Conservation (phyloP, 2,113 vertebrate species). For the Psilopsiagon aymara region DNA sequence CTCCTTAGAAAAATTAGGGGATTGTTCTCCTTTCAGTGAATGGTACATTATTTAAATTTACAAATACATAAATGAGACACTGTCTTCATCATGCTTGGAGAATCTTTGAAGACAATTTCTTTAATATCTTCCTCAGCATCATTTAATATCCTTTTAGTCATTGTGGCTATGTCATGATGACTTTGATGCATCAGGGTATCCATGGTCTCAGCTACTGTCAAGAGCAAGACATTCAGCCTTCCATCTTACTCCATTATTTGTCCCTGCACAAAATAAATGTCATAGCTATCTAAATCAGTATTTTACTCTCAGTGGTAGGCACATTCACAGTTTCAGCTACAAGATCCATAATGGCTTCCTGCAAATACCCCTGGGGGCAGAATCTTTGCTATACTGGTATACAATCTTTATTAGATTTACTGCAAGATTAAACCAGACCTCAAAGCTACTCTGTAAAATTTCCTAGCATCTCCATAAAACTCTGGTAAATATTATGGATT, state of each 20-base stretch:
- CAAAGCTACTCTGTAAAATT: neutral
- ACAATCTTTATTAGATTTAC: neutral
- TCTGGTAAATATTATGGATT: neutral
- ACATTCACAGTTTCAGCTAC: neutral
- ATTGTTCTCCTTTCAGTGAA: neutral
- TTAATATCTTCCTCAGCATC: neutral
- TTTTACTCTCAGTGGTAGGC: neutral
- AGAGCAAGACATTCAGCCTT: neutral
- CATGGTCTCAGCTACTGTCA: neutral
- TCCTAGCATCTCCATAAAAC: neutral
- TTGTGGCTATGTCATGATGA: neutral
- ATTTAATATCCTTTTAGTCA: neutral
- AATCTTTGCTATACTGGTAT: neutral
- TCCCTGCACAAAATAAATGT: neutral
- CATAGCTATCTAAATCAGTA: neutral
- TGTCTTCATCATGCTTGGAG: neutral
- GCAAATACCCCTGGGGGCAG: neutral
- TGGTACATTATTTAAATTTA: neutral
- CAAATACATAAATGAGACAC: neutral
- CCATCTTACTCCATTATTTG: neutral
- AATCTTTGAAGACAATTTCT: neutral
- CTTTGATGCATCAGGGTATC: neutral
- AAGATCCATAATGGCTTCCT: neutral
- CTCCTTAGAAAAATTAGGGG: neutral
- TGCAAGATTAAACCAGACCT: neutral